Base-by-base conservation (phyloP, 2,113 vertebrate genomes). In the Zingel zingel region DNA sequence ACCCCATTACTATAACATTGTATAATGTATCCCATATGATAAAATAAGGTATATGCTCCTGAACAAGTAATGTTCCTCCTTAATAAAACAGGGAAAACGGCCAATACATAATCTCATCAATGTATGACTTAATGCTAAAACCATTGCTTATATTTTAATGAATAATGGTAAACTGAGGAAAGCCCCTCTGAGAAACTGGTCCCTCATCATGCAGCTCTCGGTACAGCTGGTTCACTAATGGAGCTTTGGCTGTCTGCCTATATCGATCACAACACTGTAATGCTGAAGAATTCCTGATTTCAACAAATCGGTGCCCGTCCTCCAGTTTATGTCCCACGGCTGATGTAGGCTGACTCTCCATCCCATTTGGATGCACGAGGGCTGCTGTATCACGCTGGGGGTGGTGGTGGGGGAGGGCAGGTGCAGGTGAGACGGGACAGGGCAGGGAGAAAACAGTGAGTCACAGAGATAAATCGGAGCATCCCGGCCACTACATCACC, bases 391-490 rank as follows among this genome's bases (percentile, higher is more conserved):
- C 80, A 67, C 3, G 27, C 2, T 33, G 47, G 36, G 9, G 62
- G n/a, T 10, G 21, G 23, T 0, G 65, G 30, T 0, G 65, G 12
- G 64, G 21, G 51, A 13, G 69, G 39, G 47, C 54, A 68, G 74
- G 53, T 39, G 66, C 13, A 74, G 85, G 85, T 57, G 68, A 63
- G 69, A 61, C 16, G 0, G 72, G 72, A 54, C 61, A 3, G 62
- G 47, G 5, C 27, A 18, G 66, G 54, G 56, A 50, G 14, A 25
- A 51, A 48, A 77, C 39, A 10, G 77, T 91, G 74, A 78, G 74
- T 92, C 79, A 83, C 79, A 12, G 61, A 83, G 36, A 90, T 88
- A 86, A 91, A 90, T 93, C 87, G 79, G 48, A 67, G 64, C 84
- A 43, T 79, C 82, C 5, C 21, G 10, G 72, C 19, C 77, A 15